phyloP scores from a whole-genome alignment of 2,113 vertebrate genomes.

The Sapayoa aenigma region DNA sequence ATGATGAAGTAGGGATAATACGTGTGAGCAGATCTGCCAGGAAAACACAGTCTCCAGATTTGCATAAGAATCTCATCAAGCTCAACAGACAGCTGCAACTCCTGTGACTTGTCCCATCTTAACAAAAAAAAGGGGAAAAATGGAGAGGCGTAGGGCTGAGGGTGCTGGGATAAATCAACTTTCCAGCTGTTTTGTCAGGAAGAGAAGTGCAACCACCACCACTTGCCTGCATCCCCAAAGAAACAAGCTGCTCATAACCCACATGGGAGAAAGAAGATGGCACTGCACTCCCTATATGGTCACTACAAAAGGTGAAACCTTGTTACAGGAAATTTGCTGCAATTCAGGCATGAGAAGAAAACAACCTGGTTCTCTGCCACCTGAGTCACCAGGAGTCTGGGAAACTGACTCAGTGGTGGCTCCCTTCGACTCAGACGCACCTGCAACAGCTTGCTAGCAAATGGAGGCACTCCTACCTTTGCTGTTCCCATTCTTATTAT shows the following conservation, averaged over 20 bases:
- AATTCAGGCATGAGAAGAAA: background rate
- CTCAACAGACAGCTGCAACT: background rate
- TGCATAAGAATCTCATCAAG: background rate
- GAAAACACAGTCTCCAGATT: background rate
- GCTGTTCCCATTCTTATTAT: background rate
- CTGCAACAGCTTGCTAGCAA: background rate
- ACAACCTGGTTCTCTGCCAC: background rate
- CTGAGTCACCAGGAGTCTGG: conserved; percentile 5
- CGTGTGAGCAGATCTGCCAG: background rate
- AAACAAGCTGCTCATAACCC: background rate
- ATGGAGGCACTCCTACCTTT: background rate
- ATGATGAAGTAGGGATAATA: background rate
- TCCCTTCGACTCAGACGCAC: background rate
- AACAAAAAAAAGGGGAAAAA: background rate
- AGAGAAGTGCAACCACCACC: background rate
- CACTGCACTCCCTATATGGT: background rate
- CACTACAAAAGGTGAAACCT: background rate
- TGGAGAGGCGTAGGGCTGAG: background rate
- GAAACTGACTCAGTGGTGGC: background rate
- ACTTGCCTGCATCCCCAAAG: too few relatives aligned
- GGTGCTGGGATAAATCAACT: background rate
- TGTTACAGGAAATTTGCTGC: background rate
- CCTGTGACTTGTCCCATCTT: background rate
- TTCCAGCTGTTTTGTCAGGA: background rate
- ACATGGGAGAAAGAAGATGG: fast-evolving